These are phyloP conservation scores for Chymomyza amoena DNA, from an alignment of 2,888 invertebrate genomes.

Conservation along the genomic window DNA sequence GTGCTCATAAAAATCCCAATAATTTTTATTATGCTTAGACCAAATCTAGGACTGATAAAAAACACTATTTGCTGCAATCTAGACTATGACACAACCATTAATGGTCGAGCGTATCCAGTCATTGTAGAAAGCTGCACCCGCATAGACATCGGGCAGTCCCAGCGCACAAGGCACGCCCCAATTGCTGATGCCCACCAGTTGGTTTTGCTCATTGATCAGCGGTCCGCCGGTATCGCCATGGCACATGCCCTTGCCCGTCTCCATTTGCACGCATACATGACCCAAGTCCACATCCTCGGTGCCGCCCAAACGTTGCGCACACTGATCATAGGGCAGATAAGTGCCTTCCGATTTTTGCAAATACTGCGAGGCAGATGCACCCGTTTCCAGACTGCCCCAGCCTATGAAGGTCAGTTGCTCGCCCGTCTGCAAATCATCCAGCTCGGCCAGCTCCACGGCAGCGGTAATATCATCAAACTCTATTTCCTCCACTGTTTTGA, in stretches of 20 bases:
- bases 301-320: slow-evolving; percentile 78
- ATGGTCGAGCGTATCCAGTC: slow-evolving; percentile 68
- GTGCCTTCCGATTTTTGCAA: slow-evolving; percentile 81
- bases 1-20: slow-evolving; percentile 48
- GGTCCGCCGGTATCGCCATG: slow-evolving; percentile 70
- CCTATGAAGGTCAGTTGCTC: slow-evolving; percentile 81
- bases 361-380: slow-evolving; percentile 80
- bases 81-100: slow-evolving; percentile 42
- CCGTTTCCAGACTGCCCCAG: slow-evolving; percentile 80
- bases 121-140: slow-evolving; percentile 61
- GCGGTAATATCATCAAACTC: slow-evolving; percentile 79
- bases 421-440: slow-evolving; percentile 75
- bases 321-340: slow-evolving; percentile 80
- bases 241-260: slow-evolving; percentile 79
- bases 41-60: slow-evolving; percentile 29
- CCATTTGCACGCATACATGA: slow-evolving; percentile 81
- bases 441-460: slow-evolving; percentile 79
- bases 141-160: slow-evolving; percentile 71
- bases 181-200: slow-evolving; percentile 67
- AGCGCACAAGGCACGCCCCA: slow-evolving; percentile 72
- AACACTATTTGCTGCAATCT: slow-evolving; percentile 14
- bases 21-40: slow-evolving; percentile 41
- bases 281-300: slow-evolving; percentile 80
- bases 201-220: slow-evolving; percentile 49
- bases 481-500: slow-evolving; percentile 81